Percentiles rank a stretch among this genome's conserved stretches.
These are phyloP conservation scores for Holothuria glaberrima DNA, from an alignment of 35 echinoderm and acorn worm species.

Conservation along the genomic window DNA sequence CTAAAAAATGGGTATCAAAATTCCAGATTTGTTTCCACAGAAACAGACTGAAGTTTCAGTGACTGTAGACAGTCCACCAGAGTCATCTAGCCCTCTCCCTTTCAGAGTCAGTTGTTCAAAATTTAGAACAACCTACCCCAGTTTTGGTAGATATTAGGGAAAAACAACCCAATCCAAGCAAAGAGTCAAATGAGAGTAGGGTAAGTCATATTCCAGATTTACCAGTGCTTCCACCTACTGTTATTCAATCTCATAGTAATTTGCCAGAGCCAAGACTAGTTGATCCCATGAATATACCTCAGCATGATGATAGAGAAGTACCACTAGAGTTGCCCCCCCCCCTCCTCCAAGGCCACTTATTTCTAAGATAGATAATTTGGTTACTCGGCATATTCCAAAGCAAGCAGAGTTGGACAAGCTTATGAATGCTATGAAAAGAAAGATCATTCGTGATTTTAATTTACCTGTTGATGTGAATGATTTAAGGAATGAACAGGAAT, in stretches of 20 bases:
- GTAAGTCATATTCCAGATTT: neutral
- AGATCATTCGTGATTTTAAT: slow-evolving; percentile 66
- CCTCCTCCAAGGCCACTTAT: slow-evolving; percentile 38
- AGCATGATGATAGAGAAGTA: too few relatives aligned
- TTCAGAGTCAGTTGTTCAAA: too few relatives aligned
- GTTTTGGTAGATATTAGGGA: too few relatives aligned
- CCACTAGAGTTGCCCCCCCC: too few relatives aligned
- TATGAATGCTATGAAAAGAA: slow-evolving; percentile 35
- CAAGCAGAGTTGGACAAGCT: slow-evolving; percentile 57
- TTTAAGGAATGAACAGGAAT: slow-evolving; percentile 26
- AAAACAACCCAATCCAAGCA: too few relatives aligned
- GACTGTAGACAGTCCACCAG: neutral
- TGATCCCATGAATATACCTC: slow-evolving; percentile 15
- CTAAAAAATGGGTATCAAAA: slow-evolving; percentile 31
- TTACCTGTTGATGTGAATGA: slow-evolving; percentile 59
- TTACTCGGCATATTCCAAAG: slow-evolving; percentile 57
- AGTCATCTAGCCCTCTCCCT: neutral
- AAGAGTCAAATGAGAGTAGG: neutral
- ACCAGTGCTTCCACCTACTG: neutral
- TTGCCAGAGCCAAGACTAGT: slow-evolving; percentile 49
- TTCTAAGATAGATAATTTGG: slow-evolving; percentile 39
- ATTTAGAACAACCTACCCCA: too few relatives aligned
- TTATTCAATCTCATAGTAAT: neutral
- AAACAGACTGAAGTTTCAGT: slow-evolving; percentile 1
- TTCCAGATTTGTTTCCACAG: slow-evolving; percentile 19